A percentile compares a stretch with the other conserved stretches of the same genome.
phyloP scores from a whole-genome alignment of 2,797 vertebrate genomes.

The Megalops cyprinoides region DNA sequence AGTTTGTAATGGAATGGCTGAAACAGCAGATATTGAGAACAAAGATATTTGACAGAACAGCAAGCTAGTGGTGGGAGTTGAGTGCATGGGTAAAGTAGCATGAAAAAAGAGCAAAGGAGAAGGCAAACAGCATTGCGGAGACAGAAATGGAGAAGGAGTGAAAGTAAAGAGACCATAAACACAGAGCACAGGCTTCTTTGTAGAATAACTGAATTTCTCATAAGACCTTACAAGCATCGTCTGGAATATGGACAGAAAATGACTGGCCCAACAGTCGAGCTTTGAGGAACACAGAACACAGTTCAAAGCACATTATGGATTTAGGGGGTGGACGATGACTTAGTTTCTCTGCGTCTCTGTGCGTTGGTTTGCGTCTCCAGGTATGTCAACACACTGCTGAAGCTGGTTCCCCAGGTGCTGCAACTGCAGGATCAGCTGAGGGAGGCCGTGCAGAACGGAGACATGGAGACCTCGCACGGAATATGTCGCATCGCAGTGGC shows the following conservation, averaged over 20 bases:
- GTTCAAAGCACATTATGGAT: not conserved
- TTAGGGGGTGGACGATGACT: not conserved
- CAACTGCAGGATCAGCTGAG: conserved; percentile 93
- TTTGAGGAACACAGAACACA: not conserved
- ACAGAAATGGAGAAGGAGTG: not conserved
- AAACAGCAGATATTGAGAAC: conserved; percentile 52
- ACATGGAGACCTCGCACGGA: conserved; percentile 97
- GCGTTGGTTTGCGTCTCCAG: conserved; percentile 59
- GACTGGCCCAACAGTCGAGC: not conserved
- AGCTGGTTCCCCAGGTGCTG: conserved; percentile 92
- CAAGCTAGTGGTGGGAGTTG: not conserved
- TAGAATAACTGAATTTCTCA: not conserved
- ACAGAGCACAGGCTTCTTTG: not conserved
- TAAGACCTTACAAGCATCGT: not conserved
- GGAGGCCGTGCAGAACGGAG: conserved; percentile 93
- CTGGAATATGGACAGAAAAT: not conserved
- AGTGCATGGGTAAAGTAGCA: not conserved
- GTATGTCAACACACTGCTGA: conserved; percentile 96
- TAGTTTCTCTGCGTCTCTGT: conserved; percentile 26
- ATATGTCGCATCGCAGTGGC: conserved; percentile 96
- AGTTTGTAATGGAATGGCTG: conserved; percentile 41
- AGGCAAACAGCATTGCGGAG: not conserved
- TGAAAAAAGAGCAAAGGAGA: not conserved
- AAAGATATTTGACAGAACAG: conserved; percentile 54
- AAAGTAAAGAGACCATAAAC: not conserved